Conservation (phyloP, 2,888 invertebrate genomes). For the Proisotoma minuta region DNA sequence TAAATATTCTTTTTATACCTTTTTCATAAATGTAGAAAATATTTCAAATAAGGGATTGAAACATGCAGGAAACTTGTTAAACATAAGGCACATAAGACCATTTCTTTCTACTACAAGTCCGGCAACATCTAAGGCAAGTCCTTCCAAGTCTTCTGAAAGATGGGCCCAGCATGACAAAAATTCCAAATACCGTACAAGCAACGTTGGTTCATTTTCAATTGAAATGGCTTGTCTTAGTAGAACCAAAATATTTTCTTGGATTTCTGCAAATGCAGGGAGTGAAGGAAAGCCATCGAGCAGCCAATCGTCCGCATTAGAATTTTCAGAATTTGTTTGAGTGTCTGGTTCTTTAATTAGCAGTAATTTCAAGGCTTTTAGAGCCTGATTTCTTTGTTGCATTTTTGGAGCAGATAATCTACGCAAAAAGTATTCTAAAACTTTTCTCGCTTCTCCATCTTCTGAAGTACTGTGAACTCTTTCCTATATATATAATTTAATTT, state of each 20-base stretch:
- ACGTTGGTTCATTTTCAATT: conserved; percentile 60
- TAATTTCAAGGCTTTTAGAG: conserved; percentile 54
- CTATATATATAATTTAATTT: conserved; percentile 13
- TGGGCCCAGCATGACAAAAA: conserved; percentile 41
- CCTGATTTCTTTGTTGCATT: conserved; percentile 69
- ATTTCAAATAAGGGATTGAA: conserved; percentile 52
- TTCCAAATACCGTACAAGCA: conserved; percentile 40
- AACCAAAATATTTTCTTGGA: conserved; percentile 50
- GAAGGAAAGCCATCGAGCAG: conserved; percentile 56
- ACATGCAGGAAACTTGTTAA: conserved; percentile 56
- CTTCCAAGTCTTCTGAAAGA: conserved; percentile 21
- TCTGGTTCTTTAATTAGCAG: not conserved
- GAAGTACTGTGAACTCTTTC: conserved; percentile 31
- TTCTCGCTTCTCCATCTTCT: conserved; percentile 58
- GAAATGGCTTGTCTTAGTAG: conserved; percentile 81
- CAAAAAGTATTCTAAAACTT: conserved; percentile 84
- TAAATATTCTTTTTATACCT: conserved; percentile 54
- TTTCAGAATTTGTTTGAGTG: not conserved
- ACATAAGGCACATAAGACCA: conserved; percentile 75
- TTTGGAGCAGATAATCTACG: conserved; percentile 77
- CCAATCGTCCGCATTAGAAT: conserved; percentile 41
- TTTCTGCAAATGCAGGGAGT: conserved; percentile 71
- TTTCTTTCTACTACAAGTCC: conserved; percentile 86
- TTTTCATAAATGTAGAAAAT: conserved; percentile 69
- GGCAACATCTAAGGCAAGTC: conserved; percentile 64